Percentiles rank a stretch among this genome's conserved stretches.
Conservation (phyloP, 2,113 vertebrate genomes). For the Tretioscincus oriximinensis region DNA sequence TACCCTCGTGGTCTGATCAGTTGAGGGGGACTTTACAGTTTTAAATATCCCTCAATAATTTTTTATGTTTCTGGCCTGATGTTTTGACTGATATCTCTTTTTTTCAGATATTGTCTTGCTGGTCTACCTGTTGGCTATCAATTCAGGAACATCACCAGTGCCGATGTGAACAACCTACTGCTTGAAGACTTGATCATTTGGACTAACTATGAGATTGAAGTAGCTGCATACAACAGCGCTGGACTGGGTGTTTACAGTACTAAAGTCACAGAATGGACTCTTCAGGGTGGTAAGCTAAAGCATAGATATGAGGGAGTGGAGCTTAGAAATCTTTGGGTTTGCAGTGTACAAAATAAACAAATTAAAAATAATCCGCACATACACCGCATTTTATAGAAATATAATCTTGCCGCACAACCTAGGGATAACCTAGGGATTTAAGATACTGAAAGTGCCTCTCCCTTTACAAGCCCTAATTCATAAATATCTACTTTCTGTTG, state of each 20-base stretch:
- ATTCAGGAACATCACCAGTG: conserved; percentile 94
- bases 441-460: not conserved
- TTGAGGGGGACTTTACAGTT: not conserved
- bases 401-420: not conserved
- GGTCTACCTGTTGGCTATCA: conserved; percentile 96
- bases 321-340: too few relatives aligned
- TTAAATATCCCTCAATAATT: not conserved
- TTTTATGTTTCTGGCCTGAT: not conserved
- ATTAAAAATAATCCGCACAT: too few relatives aligned
- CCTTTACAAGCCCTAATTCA: not conserved
- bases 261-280: conserved; percentile 96
- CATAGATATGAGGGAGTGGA: fast-evolving
- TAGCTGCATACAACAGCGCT: conserved; percentile 93
- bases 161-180: conserved; percentile 89
- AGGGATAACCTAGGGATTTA: not conserved
- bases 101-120: conserved; percentile 91
- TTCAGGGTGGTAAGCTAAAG: conserved; percentile 91
- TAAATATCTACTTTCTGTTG: not conserved
- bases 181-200: conserved; percentile 98
- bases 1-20: not conserved
- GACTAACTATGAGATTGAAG: conserved; percentile 98
- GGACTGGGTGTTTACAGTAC: conserved; percentile 91
- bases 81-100: not conserved
- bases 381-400: not conserved
- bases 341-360: too few relatives aligned